A percentile compares a stretch with the other conserved stretches of the same genome.
Conservation (phyloP, 2,888 invertebrate genomes). For the Cryptops parisi region DNA sequence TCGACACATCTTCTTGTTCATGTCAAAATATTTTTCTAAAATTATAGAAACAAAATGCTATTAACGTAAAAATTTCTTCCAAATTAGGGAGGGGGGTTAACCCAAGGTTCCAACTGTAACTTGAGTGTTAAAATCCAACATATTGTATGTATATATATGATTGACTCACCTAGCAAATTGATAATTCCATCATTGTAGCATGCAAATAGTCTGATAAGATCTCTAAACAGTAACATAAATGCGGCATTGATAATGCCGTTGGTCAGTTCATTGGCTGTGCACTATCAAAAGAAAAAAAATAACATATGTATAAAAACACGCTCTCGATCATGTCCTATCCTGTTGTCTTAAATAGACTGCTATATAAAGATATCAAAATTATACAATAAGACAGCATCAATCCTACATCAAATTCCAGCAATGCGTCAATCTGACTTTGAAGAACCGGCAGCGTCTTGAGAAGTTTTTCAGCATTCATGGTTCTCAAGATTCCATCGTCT, state of each 20-base stretch:
- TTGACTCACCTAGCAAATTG: conserved; percentile 61
- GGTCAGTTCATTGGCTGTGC: conserved; percentile 87
- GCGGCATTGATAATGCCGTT: conserved; percentile 99
- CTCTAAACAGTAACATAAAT: conserved; percentile 97
- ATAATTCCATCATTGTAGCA: conserved; percentile 99
- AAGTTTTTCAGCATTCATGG: conserved; percentile 94
- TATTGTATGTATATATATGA: neutral
- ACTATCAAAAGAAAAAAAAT: conserved; percentile 32
- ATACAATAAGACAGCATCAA: neutral
- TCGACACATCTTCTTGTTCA: conserved; percentile 98
- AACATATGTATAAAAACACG: conserved; percentile 1
- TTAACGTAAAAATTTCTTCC: neutral
- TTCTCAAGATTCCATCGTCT: conserved; percentile 90
- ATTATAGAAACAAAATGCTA: conserved; percentile 24
- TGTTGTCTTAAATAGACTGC: neutral
- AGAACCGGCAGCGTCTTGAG: conserved; percentile 91
- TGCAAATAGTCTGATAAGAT: conserved; percentile 96
- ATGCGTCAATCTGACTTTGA: conserved; percentile 85
- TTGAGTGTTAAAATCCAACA: neutral
- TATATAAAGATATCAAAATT: neutral
- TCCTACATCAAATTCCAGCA: conserved; percentile 80
- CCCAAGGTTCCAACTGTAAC: neutral
- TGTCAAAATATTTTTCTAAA: conserved; percentile 99
- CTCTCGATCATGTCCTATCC: no score
- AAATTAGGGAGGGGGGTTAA: neutral